Evolutionary conservation across 2,113 vertebrate species (phyloP).

Genomic region (Tautogolabrus adspersus): DNA sequence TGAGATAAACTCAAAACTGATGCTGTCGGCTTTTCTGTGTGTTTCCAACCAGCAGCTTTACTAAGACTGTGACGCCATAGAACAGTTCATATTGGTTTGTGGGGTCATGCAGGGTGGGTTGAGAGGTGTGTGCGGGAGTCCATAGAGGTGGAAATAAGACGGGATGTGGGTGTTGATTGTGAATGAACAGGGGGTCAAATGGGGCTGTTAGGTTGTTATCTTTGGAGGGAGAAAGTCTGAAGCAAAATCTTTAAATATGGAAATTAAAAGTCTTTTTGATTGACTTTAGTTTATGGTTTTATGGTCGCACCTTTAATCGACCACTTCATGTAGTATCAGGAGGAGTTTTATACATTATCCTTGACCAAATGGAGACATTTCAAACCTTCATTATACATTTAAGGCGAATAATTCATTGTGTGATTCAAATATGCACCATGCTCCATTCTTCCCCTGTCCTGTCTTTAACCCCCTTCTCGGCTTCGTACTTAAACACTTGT

Average conservation of each 20-base stretch:
- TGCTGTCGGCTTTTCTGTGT: background rate
- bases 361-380: background rate
- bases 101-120: background rate
- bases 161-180: too few species aligned
- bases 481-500: background rate
- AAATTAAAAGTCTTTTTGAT: too few species aligned
- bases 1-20: background rate
- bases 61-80: background rate
- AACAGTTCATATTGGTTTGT: background rate
- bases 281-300: too few species aligned
- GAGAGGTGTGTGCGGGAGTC: background rate
- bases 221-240: too few species aligned
- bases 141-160: too few species aligned
- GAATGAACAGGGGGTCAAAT: too few species aligned
- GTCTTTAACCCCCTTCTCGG: background rate
- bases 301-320: background rate
- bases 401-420: background rate
- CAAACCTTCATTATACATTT: background rate
- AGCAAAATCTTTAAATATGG: too few species aligned
- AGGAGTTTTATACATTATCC: too few species aligned
- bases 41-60: background rate
- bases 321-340: background rate
- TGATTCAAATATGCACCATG: constrained; percentile 5
- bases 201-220: too few species aligned
- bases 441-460: background rate